Base-by-base conservation (phyloP, 1,140 invertebrate species). In the Calephelis nemesis region DNA sequence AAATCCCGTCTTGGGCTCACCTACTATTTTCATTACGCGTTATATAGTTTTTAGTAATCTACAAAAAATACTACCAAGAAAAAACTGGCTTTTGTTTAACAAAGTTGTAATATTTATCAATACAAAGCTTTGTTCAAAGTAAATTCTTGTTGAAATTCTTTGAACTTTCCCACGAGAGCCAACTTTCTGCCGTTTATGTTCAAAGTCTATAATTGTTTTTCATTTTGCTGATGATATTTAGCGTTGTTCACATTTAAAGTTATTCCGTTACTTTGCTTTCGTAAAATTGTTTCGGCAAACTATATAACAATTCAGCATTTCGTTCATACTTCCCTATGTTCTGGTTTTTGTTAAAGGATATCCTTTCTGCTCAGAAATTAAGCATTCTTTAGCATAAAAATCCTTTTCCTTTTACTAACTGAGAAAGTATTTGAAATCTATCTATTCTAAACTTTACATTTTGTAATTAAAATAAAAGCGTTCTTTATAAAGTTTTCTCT, bases 151-250 rank as follows among this genome's bases (percentile, higher is more conserved):
- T 39, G 12, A 30, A 19, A 63, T 63, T 47, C n/a, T 64, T 39
- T 47, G 30, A 45, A 49, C 47, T 64, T 19, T 11, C 47, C 12
- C 19, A 48, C 47, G 47, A 49, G 10, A 48, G 62, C 15, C 11
- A 64, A 47, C 50, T 54, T 30, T 54, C 50, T 54, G 50, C 9
- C 50, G 19, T 54, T 54, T 30, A 54, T 30, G 50, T 54, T 63
- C 62, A 63, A 63, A 15, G 10, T 63, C 19, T 63, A 66, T 52
- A 45, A 64, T 66, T 54, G 49, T 63, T 50, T 68, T 79, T 74
- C 69, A 72, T 75, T 81, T 83, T 81, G 78, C 78, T 83, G 72
- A 74, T 82, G 73, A 80, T 84, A 82, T 83, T 85, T 77, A 63
- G 52, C 71, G 69, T 74, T 76, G 76, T 86, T 79, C 70, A 52